These are phyloP conservation scores for Ichneumoninae sp. DNA, from an alignment of 2,888 invertebrate genomes.

Conservation along the genomic window DNA sequence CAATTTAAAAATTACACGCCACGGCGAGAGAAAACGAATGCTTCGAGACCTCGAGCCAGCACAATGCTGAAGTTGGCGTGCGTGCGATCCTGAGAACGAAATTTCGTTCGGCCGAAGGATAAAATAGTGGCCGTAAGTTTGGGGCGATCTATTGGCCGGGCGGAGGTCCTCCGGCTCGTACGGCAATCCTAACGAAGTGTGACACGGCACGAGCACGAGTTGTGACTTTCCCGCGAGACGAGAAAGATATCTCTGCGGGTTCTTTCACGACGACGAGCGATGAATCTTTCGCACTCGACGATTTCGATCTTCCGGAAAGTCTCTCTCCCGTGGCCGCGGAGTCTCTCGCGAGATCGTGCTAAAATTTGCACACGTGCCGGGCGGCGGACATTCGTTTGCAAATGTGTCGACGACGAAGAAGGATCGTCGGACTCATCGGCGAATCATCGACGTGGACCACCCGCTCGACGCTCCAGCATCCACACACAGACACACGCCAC, in stretches of 20 bases:
- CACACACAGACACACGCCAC: slow-evolving; percentile 9
- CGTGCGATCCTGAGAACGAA: slow-evolving; percentile 23
- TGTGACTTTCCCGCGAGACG: slow-evolving; percentile 28
- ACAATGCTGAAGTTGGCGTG: slow-evolving; percentile 40
- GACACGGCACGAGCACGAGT: slow-evolving; percentile 54
- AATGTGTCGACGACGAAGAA: background rate
- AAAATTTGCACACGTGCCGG: background rate
- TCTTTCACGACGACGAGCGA: slow-evolving; percentile 34
- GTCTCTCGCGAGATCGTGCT: background rate
- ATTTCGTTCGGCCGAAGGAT: slow-evolving; percentile 34
- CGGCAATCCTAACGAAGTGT: slow-evolving; percentile 60
- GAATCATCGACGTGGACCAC: slow-evolving; percentile 42
- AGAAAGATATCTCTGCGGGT: slow-evolving; percentile 4
- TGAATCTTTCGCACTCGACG: slow-evolving; percentile 46
- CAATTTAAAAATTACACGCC: slow-evolving; percentile 39
- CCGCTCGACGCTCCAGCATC: slow-evolving; percentile 2
- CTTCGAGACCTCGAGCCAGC: slow-evolving; percentile 2
- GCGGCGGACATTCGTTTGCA: background rate
- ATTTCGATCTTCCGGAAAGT: slow-evolving; percentile 30
- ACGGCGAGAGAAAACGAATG: background rate
- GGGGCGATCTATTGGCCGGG: slow-evolving; percentile 45
- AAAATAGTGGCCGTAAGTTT: slow-evolving; percentile 64
- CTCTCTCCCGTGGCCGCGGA: background rate
- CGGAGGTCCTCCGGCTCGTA: background rate
- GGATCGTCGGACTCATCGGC: slow-evolving; percentile 17